Base-by-base conservation (phyloP, 2,113 vertebrate species). In the Furnarius figulus region DNA sequence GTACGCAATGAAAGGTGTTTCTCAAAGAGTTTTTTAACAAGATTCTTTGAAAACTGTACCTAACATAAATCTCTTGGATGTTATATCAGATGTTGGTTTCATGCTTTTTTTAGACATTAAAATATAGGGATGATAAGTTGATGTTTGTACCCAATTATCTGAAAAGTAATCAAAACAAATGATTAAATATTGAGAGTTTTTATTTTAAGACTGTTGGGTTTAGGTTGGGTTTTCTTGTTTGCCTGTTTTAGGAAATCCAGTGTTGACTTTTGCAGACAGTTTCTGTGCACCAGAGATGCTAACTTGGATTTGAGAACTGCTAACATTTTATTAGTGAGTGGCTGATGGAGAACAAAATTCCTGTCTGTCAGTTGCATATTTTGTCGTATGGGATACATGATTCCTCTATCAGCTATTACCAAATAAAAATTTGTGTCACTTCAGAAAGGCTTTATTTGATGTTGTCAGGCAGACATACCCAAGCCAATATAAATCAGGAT, bases 131-230 rank as follows among this genome's bases (percentile, higher is more conserved):
- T 58, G 24, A n/a, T 70, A 55, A 88, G 35, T 93, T 93, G 87
- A 85, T 10, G 14, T 85, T 91, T 90, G 63, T 79, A 87, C 49
- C 17, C 27, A 58, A 25, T 94, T 92, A 81, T 33, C 61, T 94
- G 87, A 89, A 90, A 88, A 71, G 30, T 31, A 55, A 39, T 93
- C 67, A 84, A 88, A 97, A 77, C 65, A 94, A 94, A 82, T 85
- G 3, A 76, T 89, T 90, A 84, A 90, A 71, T 50, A 39, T 7
- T 44, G 37, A 40, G 9, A 56, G 8, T 5, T 90, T 86, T 76
- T 89, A 27, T 66, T 83, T 76, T 40, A 40, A 13, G 4, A 4
- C 30, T 63, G 8, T 58, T 50, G 2, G 39, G 19, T 39, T 92
- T 92, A 25, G 12, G 3, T 35, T 90, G 20, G 12, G 5, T 0